Evolutionary conservation across 2,113 vertebrate genomes (phyloP).

Genomic region (Vulpes vulpes): DNA sequence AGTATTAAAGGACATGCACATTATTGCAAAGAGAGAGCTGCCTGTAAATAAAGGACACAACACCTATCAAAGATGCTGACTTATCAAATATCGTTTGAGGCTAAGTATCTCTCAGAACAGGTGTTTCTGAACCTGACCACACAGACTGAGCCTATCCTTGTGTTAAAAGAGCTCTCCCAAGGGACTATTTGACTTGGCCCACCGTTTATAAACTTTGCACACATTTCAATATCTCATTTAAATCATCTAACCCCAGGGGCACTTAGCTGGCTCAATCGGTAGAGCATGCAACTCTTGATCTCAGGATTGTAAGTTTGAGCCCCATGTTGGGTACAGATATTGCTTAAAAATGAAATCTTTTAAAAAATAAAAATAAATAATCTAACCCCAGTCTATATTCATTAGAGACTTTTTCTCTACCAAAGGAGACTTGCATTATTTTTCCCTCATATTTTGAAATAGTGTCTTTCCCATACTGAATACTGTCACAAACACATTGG

Average conservation of each 20-base stretch:
- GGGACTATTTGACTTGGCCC: constrained; percentile 50
- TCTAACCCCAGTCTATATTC: neutral
- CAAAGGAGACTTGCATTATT: neutral
- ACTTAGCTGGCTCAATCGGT: neutral
- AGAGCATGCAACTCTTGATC: neutral
- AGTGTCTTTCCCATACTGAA: neutral
- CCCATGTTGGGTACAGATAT: neutral
- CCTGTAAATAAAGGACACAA: neutral
- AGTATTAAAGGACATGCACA: neutral
- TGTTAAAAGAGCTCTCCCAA: neutral
- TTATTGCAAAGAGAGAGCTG: neutral
- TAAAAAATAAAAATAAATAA: neutral
- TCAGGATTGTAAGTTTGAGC: neutral
- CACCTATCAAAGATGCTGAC: constrained; percentile 2
- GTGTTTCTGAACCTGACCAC: neutral
- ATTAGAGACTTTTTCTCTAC: neutral
- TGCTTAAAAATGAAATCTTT: neutral
- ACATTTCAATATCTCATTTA: constrained; percentile 22
- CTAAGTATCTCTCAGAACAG: neutral
- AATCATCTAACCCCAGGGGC: neutral
- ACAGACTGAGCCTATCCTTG: neutral
- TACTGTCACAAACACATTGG: neutral
- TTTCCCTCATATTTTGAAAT: constrained; percentile 45
- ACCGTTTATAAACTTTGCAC: constrained; percentile 39
- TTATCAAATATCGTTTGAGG: neutral